phyloP scores from a whole-genome alignment of 2,797 vertebrate species.

The Xerus rutilus region DNA sequence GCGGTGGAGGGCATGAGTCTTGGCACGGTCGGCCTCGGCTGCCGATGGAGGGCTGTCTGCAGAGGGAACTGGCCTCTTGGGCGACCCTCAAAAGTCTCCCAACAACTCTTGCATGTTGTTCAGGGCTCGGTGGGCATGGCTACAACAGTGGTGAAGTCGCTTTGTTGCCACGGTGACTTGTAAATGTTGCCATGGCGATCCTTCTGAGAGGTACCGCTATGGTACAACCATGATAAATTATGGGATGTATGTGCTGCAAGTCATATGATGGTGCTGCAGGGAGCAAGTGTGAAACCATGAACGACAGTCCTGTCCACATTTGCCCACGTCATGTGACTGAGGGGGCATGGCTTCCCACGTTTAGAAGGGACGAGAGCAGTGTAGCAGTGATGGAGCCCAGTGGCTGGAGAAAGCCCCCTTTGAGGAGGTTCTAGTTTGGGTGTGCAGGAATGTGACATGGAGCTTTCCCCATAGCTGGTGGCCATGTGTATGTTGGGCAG shows the following conservation, averaged over 20 bases:
- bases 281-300: constrained; percentile 86
- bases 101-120: constrained; percentile 77
- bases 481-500: not conserved
- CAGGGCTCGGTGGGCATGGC: constrained; percentile 82
- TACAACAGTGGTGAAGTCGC: constrained; percentile 82
- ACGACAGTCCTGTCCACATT: constrained; percentile 73
- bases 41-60: not conserved
- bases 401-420: not conserved
- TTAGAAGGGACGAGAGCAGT: constrained; percentile 36
- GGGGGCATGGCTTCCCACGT: constrained; percentile 64
- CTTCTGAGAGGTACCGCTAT: constrained; percentile 88
- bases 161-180: constrained; percentile 89
- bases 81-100: constrained; percentile 75
- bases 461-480: not conserved
- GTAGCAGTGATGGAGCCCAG: not conserved
- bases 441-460: not conserved
- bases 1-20: not conserved
- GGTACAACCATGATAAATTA: constrained; percentile 90
- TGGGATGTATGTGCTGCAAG: constrained; percentile 88
- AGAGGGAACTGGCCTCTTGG: constrained; percentile 54
- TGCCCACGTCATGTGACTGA: constrained; percentile 73
- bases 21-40: not conserved
- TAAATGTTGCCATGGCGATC: constrained; percentile 91
- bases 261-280: constrained; percentile 87
- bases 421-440: not conserved